A percentile compares a stretch with the other conserved stretches of the same genome.
Conservation (phyloP, 1,140 invertebrate species). For the Tyrophagus putrescentiae region DNA sequence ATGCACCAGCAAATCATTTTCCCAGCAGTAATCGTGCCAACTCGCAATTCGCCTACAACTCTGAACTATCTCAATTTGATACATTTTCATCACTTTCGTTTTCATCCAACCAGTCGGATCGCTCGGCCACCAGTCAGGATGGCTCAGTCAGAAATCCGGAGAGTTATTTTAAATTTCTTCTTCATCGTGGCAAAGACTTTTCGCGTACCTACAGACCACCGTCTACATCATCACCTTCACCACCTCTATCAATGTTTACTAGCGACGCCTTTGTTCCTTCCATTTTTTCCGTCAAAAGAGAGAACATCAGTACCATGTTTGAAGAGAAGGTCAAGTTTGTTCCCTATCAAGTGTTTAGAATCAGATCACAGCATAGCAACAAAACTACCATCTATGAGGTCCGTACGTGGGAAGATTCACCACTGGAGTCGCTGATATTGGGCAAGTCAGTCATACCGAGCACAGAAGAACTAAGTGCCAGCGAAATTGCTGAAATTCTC, state of each 20-base stretch:
- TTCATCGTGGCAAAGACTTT: no score
- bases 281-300: background rate
- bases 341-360: constrained; percentile 7
- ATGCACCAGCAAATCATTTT: background rate
- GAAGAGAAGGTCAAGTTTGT: background rate
- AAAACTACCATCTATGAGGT: background rate
- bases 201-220: no score
- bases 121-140: background rate
- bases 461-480: background rate
- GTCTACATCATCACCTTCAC: background rate
- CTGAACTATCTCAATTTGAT: background rate
- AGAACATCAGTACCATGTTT: background rate
- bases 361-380: no score
- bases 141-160: no score
- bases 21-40: background rate
- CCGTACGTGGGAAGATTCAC: constrained; percentile 1
- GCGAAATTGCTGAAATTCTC: background rate
- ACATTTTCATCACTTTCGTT: background rate
- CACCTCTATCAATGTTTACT: background rate
- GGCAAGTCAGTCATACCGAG: background rate
- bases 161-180: no score
- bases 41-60: background rate
- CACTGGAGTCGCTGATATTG: constrained; percentile 14
- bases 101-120: background rate
- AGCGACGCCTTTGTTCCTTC: background rate